Base-by-base conservation (phyloP, 1,140 invertebrate species). In the Latrodectus geometricus region DNA sequence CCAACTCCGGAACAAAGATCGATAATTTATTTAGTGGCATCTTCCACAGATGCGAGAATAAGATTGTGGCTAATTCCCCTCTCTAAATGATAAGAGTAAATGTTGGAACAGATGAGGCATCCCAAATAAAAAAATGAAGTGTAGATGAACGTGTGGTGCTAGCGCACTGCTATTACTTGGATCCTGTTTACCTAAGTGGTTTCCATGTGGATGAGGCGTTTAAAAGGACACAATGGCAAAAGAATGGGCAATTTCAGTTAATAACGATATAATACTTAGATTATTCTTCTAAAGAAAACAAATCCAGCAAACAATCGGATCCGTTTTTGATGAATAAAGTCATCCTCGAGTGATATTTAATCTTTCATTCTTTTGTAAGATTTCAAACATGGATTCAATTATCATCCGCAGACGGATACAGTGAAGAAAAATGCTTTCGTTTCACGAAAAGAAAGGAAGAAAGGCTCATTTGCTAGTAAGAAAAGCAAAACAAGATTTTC, bases 71-170 rank as follows among this genome's bases (percentile, higher is more conserved):
- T 81, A 81, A 81, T 81, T 69, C 21, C 20, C 21, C 20, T 81
- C 56, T n/a, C 66, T 35, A 81, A 79, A 81, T 70, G 79, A 81
- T 81, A 81, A 81, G 79, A 81, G 68, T 35, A 81, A 81, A 81
- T 81, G 79, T 81, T 81, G 20, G 66, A n/a, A 48, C 20, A 49
- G 23, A 66, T 50, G 17, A 61, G 23, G 52, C 8, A 15, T 23
- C 54, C 8, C 17, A 61, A 14, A 61, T 61, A 61, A 61, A 61
- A 61, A 61, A 61, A 61, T 14, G 17, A 8, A 61, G 17, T 61
- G 17, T 61, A 14, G 17, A 14, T 4, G 54, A 61, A 61, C 11
- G 17, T 11, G 8, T 56, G 54, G 54, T 14, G 14, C 54, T 56
- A 56, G 54, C 14, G 11, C 11, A 61, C 17, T 61, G 54, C 54